Evolutionary conservation across 2,113 vertebrate species (phyloP), one percentile per base, ranked within the genome.

Genomic region (Melospiza melodia): DNA sequence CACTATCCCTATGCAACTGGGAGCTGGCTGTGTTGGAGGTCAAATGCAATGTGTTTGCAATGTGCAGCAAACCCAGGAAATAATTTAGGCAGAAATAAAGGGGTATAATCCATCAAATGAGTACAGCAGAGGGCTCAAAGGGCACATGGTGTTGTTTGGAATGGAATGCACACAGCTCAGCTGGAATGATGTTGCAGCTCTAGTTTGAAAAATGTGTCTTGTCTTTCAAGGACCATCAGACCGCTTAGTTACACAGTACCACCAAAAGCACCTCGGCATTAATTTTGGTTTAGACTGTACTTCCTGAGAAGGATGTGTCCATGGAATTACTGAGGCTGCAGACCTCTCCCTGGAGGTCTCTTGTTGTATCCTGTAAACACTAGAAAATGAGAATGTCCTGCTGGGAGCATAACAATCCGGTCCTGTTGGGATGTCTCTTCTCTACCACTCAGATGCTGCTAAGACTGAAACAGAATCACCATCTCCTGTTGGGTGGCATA

Each of bases 401-500:
- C 41, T 94, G 80, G 58, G 83, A 94, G 9, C 7, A 1, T 20
- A 66, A n/a, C 39, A 87, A 19, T 61, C 46, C 21, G n/a, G 65
- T 86, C 54, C 61, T 87, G 93, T 81, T 28, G 59, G 73, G 41
- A 90, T 1, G 55, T 13, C 61, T 90, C 67, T 85, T 93, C 88
- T 74, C 76, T 89, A 18, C 61, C 86, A 24, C 46, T 79, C 80
- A 79, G 52, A 91, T 93, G 77, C 76, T 79, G 79, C 90, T 87
- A 66, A 46, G 35, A 41, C 41, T 22, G 82, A 94, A 91, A 80
- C 25, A 94, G 69, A 90, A 90, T 72, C 79, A 80, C 76, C 33
- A 58, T 74, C 92, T 90, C 84, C 90, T 68, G 41, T 90, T 92
- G 83, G 69, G 88, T 96, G 88, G 95, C 95, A 94, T 95, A 88